Conservation (phyloP, 2,113 vertebrate genomes). For the Lipophrys pholis region DNA sequence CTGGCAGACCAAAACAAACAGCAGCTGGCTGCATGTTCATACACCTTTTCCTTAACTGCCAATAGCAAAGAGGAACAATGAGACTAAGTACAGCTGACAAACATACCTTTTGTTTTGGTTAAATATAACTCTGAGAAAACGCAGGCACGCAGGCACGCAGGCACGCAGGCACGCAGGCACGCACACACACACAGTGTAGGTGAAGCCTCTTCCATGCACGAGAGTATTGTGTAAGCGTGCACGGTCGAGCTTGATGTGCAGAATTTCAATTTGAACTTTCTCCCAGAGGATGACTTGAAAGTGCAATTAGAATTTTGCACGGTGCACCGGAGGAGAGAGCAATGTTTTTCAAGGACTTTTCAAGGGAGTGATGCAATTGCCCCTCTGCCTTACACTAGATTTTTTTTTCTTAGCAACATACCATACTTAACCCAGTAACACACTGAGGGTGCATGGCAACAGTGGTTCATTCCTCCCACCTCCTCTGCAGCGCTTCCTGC, state of each 20-base stretch:
- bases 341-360: conserved; percentile 76
- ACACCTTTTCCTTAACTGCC: conserved; percentile 22
- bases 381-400: conserved; percentile 69
- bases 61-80: conserved; percentile 38
- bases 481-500: conserved; percentile 26
- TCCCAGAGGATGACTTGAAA: conserved; percentile 48
- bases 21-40: conserved; percentile 36
- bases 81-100: conserved; percentile 1
- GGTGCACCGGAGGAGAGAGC: conserved; percentile 35
- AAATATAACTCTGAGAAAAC: neutral
- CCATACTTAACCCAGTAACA: conserved; percentile 81
- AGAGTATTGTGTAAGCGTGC: conserved; percentile 15
- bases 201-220: conserved; percentile 20
- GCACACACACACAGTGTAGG: no score
- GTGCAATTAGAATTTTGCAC: conserved; percentile 65
- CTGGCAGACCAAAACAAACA: conserved; percentile 50
- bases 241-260: neutral
- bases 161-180: no score
- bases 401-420: conserved; percentile 79
- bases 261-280: conserved; percentile 50
- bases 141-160: no score
- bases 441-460: conserved; percentile 81
- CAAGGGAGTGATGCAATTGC: conserved; percentile 80
- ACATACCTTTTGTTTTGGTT: neutral
- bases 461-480: conserved; percentile 52